Evolutionary conservation across 2,888 invertebrate species (phyloP).

Genomic region (Deroplatys truncata): DNA sequence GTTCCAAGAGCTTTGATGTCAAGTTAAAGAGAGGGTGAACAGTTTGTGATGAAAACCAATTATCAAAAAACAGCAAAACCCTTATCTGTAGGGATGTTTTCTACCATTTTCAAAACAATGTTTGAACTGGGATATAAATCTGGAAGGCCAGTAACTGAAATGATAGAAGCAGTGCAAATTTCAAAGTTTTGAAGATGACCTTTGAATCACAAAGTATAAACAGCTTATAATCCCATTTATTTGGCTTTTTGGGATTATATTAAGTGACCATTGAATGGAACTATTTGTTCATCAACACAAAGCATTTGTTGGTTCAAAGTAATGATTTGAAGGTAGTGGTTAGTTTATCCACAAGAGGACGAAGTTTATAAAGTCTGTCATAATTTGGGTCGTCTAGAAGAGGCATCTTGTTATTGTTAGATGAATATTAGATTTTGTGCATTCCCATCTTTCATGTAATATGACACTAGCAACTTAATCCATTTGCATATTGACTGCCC

Average conservation of each 20-base stretch:
- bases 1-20: conserved; percentile 37
- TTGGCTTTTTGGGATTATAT: conserved; percentile 39
- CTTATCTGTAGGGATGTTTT: neutral
- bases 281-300: neutral
- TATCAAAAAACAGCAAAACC: neutral
- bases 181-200: no score
- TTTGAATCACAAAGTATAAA: no score
- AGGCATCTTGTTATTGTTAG: neutral
- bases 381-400: neutral
- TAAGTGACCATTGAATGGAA: conserved; percentile 15
- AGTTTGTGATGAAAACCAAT: neutral
- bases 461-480: neutral
- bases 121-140: no score
- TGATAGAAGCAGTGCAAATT: no score
- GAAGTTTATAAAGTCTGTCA: neutral
- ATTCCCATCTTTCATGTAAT: no score
- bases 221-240: no score
- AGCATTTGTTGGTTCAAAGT: neutral
- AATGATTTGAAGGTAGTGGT: no score
- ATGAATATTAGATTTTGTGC: neutral
- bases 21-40: conserved; percentile 14
- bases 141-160: no score
- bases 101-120: neutral
- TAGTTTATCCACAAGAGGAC: no score
- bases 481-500: neutral